Evolutionary conservation across 2,797 vertebrate species (phyloP).

Genomic region (Eidolon dupreanum): DNA sequence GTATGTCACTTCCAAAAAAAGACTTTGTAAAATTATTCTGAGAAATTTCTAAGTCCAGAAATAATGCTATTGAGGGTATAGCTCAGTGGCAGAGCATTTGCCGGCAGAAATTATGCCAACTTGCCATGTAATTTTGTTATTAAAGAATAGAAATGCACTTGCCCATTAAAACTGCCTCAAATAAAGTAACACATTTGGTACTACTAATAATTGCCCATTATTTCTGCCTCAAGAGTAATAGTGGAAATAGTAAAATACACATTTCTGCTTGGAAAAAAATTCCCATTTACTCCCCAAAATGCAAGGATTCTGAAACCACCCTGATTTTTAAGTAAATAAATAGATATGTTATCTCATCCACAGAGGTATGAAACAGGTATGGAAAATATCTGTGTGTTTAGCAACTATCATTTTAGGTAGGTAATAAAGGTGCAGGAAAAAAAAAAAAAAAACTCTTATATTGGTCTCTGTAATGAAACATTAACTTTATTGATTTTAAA

Average conservation of each 20-base stretch:
- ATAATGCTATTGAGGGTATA: conserved; percentile 25
- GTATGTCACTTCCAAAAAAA: background rate
- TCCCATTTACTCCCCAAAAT: background rate
- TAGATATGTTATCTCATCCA: background rate
- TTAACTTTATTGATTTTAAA: background rate
- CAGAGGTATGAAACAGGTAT: background rate
- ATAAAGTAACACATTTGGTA: background rate
- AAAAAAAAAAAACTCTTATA: background rate
- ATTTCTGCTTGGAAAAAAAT: background rate
- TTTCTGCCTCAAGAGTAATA: background rate
- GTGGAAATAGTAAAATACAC: background rate
- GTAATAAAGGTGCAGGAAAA: background rate
- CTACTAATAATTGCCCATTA: background rate
- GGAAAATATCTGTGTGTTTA: background rate
- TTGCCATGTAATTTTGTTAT: background rate
- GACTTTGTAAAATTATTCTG: background rate
- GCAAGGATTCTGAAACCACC: background rate
- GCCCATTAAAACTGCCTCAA: background rate
- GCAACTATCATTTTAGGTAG: background rate
- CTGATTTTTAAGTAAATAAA: background rate
- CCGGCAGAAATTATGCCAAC: conserved; percentile 76
- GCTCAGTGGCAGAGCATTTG: conserved; percentile 85
- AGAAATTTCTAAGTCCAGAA: background rate
- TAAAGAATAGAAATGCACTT: background rate
- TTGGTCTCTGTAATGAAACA: background rate